A percentile compares a stretch with the other conserved stretches of the same genome.
Conservation (phyloP, 37 sponge, comb jelly and placozoan species). For the Hormiphora californensis region DNA sequence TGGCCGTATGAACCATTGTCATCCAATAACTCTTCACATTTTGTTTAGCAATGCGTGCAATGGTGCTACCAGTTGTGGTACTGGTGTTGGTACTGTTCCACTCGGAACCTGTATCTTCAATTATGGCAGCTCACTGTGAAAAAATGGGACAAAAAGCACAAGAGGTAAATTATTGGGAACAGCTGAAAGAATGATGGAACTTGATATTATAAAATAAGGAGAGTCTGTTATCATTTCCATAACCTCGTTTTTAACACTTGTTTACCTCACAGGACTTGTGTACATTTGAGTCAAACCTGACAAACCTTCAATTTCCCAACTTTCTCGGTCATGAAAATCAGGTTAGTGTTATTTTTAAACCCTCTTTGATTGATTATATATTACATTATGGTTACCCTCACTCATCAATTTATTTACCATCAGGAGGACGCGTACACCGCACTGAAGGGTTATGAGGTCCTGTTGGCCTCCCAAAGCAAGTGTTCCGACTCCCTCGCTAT, state of each 20-base stretch:
- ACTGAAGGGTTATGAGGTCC: constrained; percentile 15
- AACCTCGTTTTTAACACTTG: too few species aligned
- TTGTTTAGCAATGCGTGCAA: too few species aligned
- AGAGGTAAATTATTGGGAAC: neutral
- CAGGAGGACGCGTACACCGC: constrained; percentile 26
- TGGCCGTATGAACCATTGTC: too few species aligned
- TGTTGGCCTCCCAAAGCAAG: neutral
- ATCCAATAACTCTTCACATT: too few species aligned
- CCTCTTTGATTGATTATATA: neutral
- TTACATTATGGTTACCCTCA: neutral
- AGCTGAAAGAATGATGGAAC: neutral
- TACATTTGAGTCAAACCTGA: constrained; percentile 49
- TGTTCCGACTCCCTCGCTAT: constrained; percentile 45
- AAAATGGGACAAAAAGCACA: neutral
- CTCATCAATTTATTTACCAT: neutral
- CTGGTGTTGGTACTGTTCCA: too few species aligned
- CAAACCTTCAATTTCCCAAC: constrained; percentile 37
- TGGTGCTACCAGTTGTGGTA: too few species aligned
- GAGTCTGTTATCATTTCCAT: too few species aligned
- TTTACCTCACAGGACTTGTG: constrained; percentile 44
- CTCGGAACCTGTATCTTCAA: too few species aligned
- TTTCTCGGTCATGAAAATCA: constrained; percentile 27
- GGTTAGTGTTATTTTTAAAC: neutral
- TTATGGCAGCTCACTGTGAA: too few species aligned
- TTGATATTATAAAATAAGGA: too few species aligned